These are phyloP conservation scores for Regulus satrapa DNA, from an alignment of 2,113 vertebrate genomes.

Conservation along the genomic window DNA sequence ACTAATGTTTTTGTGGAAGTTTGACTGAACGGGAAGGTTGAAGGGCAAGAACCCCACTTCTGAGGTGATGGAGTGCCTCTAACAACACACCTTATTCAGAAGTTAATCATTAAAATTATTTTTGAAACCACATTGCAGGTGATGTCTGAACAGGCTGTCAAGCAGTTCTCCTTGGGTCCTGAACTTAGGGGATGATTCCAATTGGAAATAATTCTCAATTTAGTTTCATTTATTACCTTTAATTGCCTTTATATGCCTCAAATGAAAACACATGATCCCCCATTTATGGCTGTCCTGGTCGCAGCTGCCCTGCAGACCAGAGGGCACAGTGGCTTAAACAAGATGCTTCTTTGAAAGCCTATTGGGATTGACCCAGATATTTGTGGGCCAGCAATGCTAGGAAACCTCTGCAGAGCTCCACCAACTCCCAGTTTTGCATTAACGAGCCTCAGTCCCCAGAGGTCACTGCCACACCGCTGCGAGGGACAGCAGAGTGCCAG, in stretches of 20 bases:
- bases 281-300: background rate
- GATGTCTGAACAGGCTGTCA: background rate
- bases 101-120: background rate
- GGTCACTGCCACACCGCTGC: rapidly evolving
- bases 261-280: background rate
- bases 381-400: rapidly evolving
- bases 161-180: background rate
- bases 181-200: background rate
- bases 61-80: background rate
- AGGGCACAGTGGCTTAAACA: background rate
- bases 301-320: background rate
- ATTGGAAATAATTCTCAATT: background rate
- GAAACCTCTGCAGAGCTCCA: background rate
- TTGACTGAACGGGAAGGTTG: background rate
- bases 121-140: background rate
- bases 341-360: background rate
- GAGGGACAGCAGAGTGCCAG: background rate
- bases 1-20: background rate
- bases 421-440: background rate
- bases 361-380: background rate
- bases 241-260: background rate
- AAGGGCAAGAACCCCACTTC: background rate
- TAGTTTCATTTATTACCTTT: background rate
- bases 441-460: background rate
- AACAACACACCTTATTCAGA: background rate